phyloP scores from a whole-genome alignment of 1,140 invertebrate species.

The Lepeophtheirus salmonis region DNA sequence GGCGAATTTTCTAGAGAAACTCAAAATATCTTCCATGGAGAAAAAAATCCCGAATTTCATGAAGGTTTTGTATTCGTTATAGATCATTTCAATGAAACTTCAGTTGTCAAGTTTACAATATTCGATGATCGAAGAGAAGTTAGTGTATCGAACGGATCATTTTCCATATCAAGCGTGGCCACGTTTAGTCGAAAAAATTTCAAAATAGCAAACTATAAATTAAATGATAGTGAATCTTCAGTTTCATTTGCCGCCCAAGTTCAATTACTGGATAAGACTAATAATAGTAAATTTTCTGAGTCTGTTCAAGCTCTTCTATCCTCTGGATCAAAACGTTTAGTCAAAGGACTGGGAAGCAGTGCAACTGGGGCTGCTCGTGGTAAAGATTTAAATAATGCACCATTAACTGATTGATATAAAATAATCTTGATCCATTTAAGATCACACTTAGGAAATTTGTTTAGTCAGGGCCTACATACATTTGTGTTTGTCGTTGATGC shows the following conservation, averaged over 20 bases:
- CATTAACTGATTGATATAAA: too few relatives aligned
- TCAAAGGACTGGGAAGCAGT: background rate
- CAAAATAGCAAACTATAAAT: background rate
- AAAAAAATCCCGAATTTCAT: background rate
- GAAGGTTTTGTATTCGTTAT: background rate
- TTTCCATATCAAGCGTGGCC: background rate
- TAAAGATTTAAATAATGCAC: too few relatives aligned
- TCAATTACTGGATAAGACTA: background rate
- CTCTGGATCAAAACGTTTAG: background rate
- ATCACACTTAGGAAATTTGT: too few relatives aligned
- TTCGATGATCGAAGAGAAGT: background rate
- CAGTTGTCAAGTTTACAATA: background rate
- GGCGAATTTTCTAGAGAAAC: background rate
- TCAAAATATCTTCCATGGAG: background rate
- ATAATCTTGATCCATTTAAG: too few relatives aligned
- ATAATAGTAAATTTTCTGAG: background rate
- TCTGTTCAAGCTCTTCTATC: background rate
- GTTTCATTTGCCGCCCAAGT: background rate
- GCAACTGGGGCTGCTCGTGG: too few relatives aligned
- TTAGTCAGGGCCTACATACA: too few relatives aligned
- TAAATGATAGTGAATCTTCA: background rate
- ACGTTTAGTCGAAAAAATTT: background rate
- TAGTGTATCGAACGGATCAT: background rate
- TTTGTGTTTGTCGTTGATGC: too few relatives aligned
- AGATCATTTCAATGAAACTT: background rate